phyloP scores from a whole-genome alignment of 2,888 invertebrate species.

The Petrolisthes manimaculis region DNA sequence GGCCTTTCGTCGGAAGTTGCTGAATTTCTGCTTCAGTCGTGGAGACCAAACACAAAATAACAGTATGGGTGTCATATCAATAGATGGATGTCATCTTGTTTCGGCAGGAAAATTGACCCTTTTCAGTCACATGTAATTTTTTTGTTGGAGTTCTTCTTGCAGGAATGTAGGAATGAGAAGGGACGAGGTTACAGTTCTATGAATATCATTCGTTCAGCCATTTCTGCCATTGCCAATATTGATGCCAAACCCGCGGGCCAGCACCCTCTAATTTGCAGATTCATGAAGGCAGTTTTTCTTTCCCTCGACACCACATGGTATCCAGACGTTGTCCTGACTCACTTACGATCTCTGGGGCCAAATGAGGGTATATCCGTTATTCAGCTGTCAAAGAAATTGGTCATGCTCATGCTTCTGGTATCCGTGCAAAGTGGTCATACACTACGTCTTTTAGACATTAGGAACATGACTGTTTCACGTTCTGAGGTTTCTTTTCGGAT shows the following conservation, averaged over 20 bases:
- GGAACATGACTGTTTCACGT: constrained; percentile 3
- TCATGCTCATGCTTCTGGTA: background rate
- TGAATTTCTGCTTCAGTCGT: background rate
- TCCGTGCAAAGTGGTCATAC: constrained; percentile 6
- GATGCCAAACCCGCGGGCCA: too few relatives aligned
- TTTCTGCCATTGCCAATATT: background rate
- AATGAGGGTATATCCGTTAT: background rate
- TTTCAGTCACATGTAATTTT: constrained; percentile 11
- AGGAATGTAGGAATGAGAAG: background rate
- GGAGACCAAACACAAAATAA: background rate
- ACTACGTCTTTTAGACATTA: background rate
- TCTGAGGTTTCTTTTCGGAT: background rate
- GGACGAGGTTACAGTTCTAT: constrained; percentile 2
- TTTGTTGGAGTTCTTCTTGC: constrained; percentile 4
- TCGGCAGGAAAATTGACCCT: background rate
- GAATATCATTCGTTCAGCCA: background rate
- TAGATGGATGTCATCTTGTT: background rate
- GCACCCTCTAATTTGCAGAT: too few relatives aligned
- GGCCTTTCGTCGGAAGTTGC: constrained; percentile 26
- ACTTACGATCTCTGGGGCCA: background rate
- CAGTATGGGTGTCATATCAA: constrained; percentile 14
- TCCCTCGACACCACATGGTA: background rate
- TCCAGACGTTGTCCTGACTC: background rate
- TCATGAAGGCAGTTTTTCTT: constrained; percentile 17
- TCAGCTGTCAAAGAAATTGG: constrained; percentile 13